Conservation (phyloP, 2,888 invertebrate species). For the Diplazon laetatorius region DNA sequence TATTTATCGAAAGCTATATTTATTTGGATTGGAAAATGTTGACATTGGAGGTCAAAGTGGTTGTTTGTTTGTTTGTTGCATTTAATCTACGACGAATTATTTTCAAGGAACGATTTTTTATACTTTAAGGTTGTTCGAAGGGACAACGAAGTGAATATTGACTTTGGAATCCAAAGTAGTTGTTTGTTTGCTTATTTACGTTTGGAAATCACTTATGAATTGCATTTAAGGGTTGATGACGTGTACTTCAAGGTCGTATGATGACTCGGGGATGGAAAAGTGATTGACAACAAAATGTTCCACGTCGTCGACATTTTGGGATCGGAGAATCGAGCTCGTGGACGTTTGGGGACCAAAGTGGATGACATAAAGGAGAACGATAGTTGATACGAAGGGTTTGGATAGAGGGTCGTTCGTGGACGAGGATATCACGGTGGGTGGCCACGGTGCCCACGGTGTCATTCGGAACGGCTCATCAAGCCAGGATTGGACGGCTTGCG, state of each 20-base stretch:
- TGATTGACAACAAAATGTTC: not conserved
- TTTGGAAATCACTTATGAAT: too few species aligned
- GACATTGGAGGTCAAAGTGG: too few species aligned
- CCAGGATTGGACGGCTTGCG: constrained; percentile 74
- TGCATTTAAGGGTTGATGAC: too few species aligned
- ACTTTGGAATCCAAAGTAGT: too few species aligned
- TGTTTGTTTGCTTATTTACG: too few species aligned
- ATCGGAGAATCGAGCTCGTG: constrained; percentile 12
- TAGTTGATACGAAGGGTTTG: constrained; percentile 33
- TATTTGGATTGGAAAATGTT: too few species aligned
- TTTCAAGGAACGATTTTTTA: too few species aligned
- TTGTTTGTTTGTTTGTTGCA: too few species aligned
- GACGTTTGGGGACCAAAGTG: constrained; percentile 38
- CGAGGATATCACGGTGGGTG: constrained; percentile 54
- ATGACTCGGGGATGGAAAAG: not conserved
- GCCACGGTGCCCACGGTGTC: constrained; percentile 71
- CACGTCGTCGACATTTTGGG: not conserved
- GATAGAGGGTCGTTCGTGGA: constrained; percentile 19
- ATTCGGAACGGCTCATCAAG: constrained; percentile 81
- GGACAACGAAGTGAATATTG: too few species aligned
- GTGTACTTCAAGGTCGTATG: too few species aligned
- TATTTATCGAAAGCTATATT: too few species aligned
- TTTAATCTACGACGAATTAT: not conserved
- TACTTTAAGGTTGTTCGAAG: too few species aligned
- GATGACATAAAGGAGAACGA: constrained; percentile 54